phyloP scores from a whole-genome alignment of 2,888 invertebrate species.

The Gisinianus flammeolus region DNA sequence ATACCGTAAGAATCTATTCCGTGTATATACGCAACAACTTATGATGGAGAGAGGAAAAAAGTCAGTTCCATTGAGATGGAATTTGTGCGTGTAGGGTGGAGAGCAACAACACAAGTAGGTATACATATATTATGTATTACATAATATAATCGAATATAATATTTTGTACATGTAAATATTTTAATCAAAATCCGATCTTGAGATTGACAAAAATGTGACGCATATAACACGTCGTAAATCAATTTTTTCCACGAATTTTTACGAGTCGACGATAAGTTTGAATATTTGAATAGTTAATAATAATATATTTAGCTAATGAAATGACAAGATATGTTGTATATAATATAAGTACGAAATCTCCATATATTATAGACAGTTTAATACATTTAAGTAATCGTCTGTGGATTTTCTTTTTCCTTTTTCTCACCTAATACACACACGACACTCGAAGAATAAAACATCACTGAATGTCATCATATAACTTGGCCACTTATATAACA shows the following conservation, averaged over 20 bases:
- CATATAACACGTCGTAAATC: neutral
- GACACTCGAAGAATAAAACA: neutral
- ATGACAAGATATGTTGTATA: conserved; percentile 44
- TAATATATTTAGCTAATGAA: conserved; percentile 19
- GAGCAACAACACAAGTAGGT: neutral
- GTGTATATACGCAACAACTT: neutral
- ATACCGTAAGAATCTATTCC: neutral
- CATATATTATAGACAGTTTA: conserved; percentile 11
- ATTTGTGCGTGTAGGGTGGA: neutral
- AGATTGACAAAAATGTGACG: conserved; percentile 24
- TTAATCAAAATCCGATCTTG: conserved; percentile 32
- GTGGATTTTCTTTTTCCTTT: neutral
- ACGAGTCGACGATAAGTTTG: conserved; percentile 2
- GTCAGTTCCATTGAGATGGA: neutral
- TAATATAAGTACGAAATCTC: conserved; percentile 43
- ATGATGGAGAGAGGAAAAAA: neutral
- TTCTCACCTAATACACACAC: neutral
- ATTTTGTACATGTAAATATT: conserved; percentile 39
- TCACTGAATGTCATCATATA: conserved; percentile 7
- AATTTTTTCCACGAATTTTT: neutral
- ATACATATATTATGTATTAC: conserved; percentile 1
- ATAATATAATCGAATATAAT: neutral
- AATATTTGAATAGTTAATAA: neutral
- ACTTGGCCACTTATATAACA: too few relatives aligned
- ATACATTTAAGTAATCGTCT: conserved; percentile 12